Evolutionary conservation across 1,140 invertebrate species (phyloP), one percentile per base, ranked within the genome.

Genomic region (Drosophila varians): DNA sequence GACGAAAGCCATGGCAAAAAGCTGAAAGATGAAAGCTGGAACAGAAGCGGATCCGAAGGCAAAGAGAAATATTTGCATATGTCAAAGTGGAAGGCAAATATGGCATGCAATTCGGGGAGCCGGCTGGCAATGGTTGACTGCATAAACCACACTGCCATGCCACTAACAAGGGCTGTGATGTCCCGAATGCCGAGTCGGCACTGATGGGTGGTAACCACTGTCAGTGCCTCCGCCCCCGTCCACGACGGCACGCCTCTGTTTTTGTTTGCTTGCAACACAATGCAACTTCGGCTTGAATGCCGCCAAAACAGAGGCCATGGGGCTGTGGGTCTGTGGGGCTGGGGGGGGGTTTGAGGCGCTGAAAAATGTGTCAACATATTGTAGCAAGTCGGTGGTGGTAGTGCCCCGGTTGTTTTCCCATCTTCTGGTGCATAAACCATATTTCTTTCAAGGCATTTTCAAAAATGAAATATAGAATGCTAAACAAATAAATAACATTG

Each of bases 21-120:
- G 18, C 42, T 42, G 38, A 42, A 38, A 38, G 12, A 38, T 31
- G 36, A 38, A 42, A 42, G 38, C 38, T 18, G 38, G 8, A 42
- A 42, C 38, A 18, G 38, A 34, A 47, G 47, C 23, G 55, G 47
- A 42, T 16, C 28, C 34, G 64, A 57, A 52, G 42, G 46, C 65
- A 68, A 77, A 56, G 45, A 56, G 69, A 79, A 79, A 79, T 79
- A 86, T 84, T 84, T 86, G 65, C 66, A 57, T 72, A 60, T 57
- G 66, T 69, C 75, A 86, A 79, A 76, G 80, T 61, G 76, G 54
- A 75, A 14, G 57, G 34, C 68, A 79, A 75, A 83, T 79, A 83
- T 84, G 56, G 54, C 45, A 74, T 65, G 62, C 43, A 82, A 71
- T 66, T 68, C 56, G 28, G 40, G 28, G 49, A 52, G 53, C 62